Conservation (phyloP, 2,797 vertebrate species). For the Catamblyrhynchus diadema region DNA sequence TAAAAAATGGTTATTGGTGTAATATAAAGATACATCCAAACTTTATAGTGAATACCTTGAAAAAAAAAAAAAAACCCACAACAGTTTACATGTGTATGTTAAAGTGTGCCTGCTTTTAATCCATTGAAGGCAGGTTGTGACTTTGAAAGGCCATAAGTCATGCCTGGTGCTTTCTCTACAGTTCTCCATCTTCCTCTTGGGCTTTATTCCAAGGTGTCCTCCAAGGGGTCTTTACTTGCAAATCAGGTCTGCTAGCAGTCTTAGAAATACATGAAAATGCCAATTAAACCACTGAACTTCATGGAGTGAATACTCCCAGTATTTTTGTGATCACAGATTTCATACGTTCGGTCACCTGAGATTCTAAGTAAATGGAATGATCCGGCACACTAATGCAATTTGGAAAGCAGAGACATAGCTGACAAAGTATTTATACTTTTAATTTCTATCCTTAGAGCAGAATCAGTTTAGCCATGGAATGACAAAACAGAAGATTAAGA, state of each 20-base stretch:
- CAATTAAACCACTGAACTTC: not conserved
- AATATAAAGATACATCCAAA: not conserved
- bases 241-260: not conserved
- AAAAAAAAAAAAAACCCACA: rapidly evolving
- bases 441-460: not conserved
- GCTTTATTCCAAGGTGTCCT: not conserved
- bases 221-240: not conserved
- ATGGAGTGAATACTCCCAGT: not conserved
- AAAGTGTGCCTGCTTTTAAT: not conserved
- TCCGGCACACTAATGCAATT: not conserved
- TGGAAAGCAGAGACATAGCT: not conserved
- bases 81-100: not conserved
- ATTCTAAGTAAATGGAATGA: not conserved
- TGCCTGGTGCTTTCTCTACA: not conserved
- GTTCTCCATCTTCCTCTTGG: not conserved
- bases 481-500: not conserved
- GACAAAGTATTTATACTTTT: not conserved
- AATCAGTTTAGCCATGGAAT: not conserved
- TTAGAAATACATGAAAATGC: not conserved
- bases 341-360: not conserved
- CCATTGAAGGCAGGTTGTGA: not conserved
- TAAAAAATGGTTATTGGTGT: not conserved
- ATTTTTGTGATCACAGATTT: not conserved
- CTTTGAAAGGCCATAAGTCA: not conserved
- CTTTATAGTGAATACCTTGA: not conserved